Evolutionary conservation across 1,140 invertebrate genomes (phyloP).

Genomic region (Ditylenchus dipsaci): DNA sequence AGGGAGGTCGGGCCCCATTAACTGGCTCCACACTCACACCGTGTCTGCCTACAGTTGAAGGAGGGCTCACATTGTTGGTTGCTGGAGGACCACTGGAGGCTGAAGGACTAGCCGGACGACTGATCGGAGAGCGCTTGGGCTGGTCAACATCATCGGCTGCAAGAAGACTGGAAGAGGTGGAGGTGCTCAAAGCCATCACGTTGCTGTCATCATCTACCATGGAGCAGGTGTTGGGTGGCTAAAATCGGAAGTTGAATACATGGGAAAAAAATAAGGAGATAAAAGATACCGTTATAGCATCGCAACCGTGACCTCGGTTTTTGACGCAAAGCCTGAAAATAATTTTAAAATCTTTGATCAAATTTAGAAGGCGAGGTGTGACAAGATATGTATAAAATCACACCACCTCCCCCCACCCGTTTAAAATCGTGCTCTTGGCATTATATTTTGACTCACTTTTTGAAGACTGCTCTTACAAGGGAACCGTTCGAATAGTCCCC

Average conservation of each 20-base stretch:
- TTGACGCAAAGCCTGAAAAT: constrained; percentile 50
- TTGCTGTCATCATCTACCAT: constrained; percentile 33
- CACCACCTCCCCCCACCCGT: too few species aligned
- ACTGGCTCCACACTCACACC: not conserved
- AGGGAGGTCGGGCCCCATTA: not conserved
- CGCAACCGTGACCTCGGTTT: constrained; percentile 49
- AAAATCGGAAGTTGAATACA: constrained; percentile 21
- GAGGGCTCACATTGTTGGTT: not conserved
- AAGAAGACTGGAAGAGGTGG: not conserved
- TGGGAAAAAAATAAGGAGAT: not conserved
- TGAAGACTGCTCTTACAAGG: too few species aligned
- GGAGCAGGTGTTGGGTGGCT: constrained; percentile 52
- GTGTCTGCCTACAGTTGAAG: not conserved
- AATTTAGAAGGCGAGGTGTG: too few species aligned
- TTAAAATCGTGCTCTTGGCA: too few species aligned
- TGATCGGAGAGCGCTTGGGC: not conserved
- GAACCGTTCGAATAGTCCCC: too few species aligned
- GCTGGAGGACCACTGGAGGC: constrained; percentile 3
- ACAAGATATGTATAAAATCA: too few species aligned
- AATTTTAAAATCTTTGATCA: too few species aligned
- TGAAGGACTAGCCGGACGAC: not conserved
- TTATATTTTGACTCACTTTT: too few species aligned
- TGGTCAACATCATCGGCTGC: not conserved
- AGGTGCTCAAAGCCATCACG: not conserved
- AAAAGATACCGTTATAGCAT: constrained; percentile 43